Conservation (phyloP, 2,113 vertebrate genomes). For the Percina caprodes region DNA sequence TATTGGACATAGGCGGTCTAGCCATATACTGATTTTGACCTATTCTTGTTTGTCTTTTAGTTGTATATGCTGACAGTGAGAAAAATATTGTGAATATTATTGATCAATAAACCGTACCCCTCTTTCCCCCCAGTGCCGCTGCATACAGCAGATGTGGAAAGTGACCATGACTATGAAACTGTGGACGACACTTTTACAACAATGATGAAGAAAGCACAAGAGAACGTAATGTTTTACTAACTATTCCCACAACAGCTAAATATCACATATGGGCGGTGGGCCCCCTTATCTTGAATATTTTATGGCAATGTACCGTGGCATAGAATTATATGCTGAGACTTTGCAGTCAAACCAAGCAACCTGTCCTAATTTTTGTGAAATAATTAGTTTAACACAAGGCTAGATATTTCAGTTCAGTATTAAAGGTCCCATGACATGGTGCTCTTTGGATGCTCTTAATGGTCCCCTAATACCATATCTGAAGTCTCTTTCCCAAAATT, state of each 20-base stretch:
- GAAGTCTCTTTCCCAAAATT: too few relatives aligned
- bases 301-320: neutral
- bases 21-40: too few relatives aligned
- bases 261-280: neutral
- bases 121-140: neutral
- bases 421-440: too few relatives aligned
- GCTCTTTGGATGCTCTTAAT: too few relatives aligned
- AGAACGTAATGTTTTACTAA: slow-evolving; percentile 62
- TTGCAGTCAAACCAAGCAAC: neutral
- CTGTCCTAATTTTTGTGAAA: neutral
- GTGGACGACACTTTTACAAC: slow-evolving; percentile 46
- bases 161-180: slow-evolving; percentile 85
- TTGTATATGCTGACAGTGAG: neutral
- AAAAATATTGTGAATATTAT: neutral
- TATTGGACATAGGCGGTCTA: too few relatives aligned
- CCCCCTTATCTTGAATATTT: neutral
- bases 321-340: neutral
- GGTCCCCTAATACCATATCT: too few relatives aligned
- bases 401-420: neutral
- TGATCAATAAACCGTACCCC: neutral
- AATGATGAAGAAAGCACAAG: slow-evolving; percentile 50
- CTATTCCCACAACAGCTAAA: neutral
- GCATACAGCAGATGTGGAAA: slow-evolving; percentile 38
- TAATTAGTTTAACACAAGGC: neutral
- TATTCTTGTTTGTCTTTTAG: neutral